Base-by-base conservation (phyloP, 2,888 invertebrate genomes). In the Myopa tessellatipennis region DNA sequence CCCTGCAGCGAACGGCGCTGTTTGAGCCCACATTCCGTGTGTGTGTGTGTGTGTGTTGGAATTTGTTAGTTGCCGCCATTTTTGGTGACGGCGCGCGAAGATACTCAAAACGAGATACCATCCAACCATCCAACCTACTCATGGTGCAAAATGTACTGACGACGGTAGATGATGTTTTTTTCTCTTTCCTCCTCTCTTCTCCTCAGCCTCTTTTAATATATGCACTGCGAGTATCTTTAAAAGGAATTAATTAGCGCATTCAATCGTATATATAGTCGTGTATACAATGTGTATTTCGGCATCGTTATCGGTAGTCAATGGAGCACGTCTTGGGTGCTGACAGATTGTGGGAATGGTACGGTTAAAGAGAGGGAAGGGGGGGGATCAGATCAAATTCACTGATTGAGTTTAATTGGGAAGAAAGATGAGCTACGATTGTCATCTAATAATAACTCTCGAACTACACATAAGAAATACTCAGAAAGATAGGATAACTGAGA, bases 211-310 rank as follows among this genome's bases (percentile, higher is more conserved):
- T 38, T 73, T 26, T 61, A 61, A 67, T 55, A 36, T 58, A 50
- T 65, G n/a, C 16, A 14, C 52, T 36, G n/a, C 18, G 16, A 26
- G 36, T 58, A n/a, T 52, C 74, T 67, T 45, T 67, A 74, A 74
- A 74, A 74, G 74, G 65, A 74, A 67, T 74, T 74, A 74, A 74
- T 74, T 74, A 74, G 74, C 74, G 74, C 36, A 45, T 65, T 58
- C 58, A 58, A 58, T n/a, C 58, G 10, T 61, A 61, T 61, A 45
- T 45, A 45, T 6, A 45, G 3, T 34, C 36, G 36, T 65, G 63
- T 12, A 50, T 45, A 34, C 34, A n/a, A 52, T 40, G 38, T 16
- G 18, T 38, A n/a, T 58, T 40, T 58, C n/a, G 55, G 55, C 63
- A 14, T 61, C 34, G 61, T 18, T 65, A 12, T 38, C 68, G 38